Conservation (phyloP, 2,113 vertebrate genomes). For the Etheostoma spectabile region DNA sequence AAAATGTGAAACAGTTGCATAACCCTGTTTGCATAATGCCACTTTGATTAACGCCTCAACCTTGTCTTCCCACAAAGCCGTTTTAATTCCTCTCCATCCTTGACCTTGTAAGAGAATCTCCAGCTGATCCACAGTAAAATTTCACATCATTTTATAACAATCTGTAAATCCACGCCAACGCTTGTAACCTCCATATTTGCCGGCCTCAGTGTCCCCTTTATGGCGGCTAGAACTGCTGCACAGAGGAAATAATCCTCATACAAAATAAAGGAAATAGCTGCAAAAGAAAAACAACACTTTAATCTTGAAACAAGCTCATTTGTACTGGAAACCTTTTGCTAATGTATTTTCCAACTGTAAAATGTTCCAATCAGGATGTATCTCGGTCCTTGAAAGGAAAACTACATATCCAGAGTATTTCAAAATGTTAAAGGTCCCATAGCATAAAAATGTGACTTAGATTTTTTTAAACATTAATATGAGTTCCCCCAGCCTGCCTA, state of each 20-base stretch:
- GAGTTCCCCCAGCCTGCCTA: no score
- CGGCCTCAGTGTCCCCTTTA: background rate
- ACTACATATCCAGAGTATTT: no score
- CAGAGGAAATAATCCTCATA: constrained; percentile 19
- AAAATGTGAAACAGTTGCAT: constrained; percentile 19
- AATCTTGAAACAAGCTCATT: background rate
- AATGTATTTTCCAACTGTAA: no score
- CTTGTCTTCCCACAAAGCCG: constrained; percentile 18
- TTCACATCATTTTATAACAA: background rate
- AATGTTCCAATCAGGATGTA: no score
- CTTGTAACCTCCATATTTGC: background rate
- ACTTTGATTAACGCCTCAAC: constrained; percentile 16
- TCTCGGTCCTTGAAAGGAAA: no score
- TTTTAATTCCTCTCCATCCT: constrained; percentile 17
- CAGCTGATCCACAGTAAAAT: background rate
- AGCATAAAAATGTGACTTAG: no score
- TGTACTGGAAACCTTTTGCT: background rate
- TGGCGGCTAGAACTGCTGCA: background rate
- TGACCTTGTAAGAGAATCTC: constrained; percentile 27
- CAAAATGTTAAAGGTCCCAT: no score
- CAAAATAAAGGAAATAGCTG: background rate
- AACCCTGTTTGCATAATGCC: constrained; percentile 3
- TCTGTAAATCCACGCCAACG: background rate
- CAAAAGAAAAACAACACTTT: background rate
- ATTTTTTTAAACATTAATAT: no score